Base-by-base conservation (phyloP, 2,888 invertebrate species). In the Polydrusus cervinus region DNA sequence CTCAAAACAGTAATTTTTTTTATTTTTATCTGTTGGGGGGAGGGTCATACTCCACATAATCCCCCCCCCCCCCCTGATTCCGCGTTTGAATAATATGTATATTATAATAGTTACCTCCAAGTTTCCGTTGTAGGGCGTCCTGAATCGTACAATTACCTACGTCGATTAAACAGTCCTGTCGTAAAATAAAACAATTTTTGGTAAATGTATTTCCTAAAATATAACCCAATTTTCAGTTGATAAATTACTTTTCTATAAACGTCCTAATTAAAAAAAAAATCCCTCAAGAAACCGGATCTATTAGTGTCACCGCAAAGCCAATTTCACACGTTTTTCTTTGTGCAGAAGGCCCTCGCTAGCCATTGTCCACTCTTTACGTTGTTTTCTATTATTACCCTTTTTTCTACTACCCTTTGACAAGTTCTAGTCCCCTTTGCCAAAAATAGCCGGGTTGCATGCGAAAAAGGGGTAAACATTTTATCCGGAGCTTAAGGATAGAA, bases 301-400 rank as follows among this genome's bases (percentile, higher is more conserved):
- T 83, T 82, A 82, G 81, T 76, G 74, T 77, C 79, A 83, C 83
- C 83, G 82, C 83, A 83, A 82, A 81, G 81, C 79, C 82, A 82
- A 82, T 83, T 83, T 83, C 83, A 83, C 83, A 83, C 83, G 82
- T 81, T 77, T 77, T 75, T 74, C 77, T 64, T 76, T 76, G 76
- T 76, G 49, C 51, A 40, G 45, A 74, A 67, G 11, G 55, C 55
- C 74, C 57, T 60, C 40, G 43, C 53, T 49, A 53, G 11, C 40
- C 75, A 45, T 75, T 71, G 67, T 71, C 71, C 71, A 55, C 55
- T 65, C 43, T 14, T 34, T 43, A 43, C 30, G 53, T 69, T 69
- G 61, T 70, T 70, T 70, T 51, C 61, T 70, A 66, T 73, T 55
- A 47, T 43, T 43, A 49, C 55, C 66, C 38, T 57, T 53, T 66